These are phyloP conservation scores for Argyresthia albistria DNA, from an alignment of 2,888 invertebrate species.

Conservation along the genomic window DNA sequence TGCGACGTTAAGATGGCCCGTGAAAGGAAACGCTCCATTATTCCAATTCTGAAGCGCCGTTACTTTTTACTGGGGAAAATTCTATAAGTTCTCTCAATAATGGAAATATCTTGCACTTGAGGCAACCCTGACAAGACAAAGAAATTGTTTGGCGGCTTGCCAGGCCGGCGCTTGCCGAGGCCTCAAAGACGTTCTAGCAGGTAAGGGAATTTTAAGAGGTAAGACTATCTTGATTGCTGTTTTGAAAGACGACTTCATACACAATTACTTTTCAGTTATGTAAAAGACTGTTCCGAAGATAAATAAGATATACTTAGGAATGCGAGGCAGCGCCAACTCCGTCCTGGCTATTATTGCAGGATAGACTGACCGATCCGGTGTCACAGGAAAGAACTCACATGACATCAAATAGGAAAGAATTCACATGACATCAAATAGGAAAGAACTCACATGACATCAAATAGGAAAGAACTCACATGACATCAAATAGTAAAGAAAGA, in stretches of 20 bases:
- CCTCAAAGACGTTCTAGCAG: not conserved
- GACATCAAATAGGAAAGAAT: too few relatives aligned
- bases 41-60: not conserved
- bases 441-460: too few relatives aligned
- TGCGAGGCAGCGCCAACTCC: too few relatives aligned
- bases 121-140: slow-evolving; percentile 51
- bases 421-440: too few relatives aligned
- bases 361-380: too few relatives aligned
- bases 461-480: too few relatives aligned
- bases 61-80: slow-evolving; percentile 13
- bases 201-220: slow-evolving; percentile 1
- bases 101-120: slow-evolving; percentile 48
- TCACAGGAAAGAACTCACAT: too few relatives aligned
- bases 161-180: not conserved
- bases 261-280: not conserved
- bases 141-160: slow-evolving; percentile 32
- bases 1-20: not conserved
- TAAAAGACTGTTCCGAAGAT: too few relatives aligned
- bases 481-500: too few relatives aligned
- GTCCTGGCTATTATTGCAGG: too few relatives aligned
- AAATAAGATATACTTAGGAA: too few relatives aligned
- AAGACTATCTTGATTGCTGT: not conserved
- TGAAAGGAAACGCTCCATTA: not conserved
- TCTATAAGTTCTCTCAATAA: slow-evolving; percentile 32
- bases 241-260: not conserved